These are phyloP conservation scores for Marronus borbonicus DNA, from an alignment of 2,888 invertebrate species.

Conservation along the genomic window DNA sequence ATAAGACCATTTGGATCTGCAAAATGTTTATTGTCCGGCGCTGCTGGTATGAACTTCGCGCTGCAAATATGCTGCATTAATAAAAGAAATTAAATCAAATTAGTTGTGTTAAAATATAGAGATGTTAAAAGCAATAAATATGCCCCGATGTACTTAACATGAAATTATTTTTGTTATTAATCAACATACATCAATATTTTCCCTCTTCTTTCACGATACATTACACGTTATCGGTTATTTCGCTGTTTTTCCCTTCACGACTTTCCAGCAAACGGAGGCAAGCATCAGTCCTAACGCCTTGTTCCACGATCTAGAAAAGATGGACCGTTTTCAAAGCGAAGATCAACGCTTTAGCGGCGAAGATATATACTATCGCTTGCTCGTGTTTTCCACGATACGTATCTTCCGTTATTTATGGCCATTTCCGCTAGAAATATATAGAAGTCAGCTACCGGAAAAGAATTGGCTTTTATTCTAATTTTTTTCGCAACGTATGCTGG, in stretches of 20 bases:
- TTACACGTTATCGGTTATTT: too few species aligned
- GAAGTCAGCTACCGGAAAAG: slow-evolving; percentile 5
- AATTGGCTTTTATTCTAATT: slow-evolving; percentile 40
- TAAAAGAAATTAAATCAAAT: too few species aligned
- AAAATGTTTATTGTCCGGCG: too few species aligned
- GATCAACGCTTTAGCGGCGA: slow-evolving; percentile 53
- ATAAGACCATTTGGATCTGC: too few species aligned
- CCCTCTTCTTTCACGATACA: too few species aligned
- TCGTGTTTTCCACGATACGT: slow-evolving; percentile 42
- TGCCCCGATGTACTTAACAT: too few species aligned
- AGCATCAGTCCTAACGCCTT: slow-evolving; percentile 26
- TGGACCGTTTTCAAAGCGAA: slow-evolving; percentile 56
- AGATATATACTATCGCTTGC: slow-evolving; percentile 25
- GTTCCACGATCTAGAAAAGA: slow-evolving; percentile 39
- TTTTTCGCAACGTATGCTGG: slow-evolving; percentile 5
- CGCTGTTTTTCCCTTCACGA: not conserved
- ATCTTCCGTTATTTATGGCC: slow-evolving; percentile 37
- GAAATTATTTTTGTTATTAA: too few species aligned
- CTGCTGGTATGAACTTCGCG: too few species aligned
- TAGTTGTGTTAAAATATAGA: too few species aligned
- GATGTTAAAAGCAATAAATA: too few species aligned
- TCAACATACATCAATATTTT: too few species aligned
- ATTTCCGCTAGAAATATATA: slow-evolving; percentile 7
- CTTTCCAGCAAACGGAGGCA: slow-evolving; percentile 1
- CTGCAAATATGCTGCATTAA: too few species aligned